Conservation (phyloP, 2,797 vertebrate species). For the Cercopithecus hamlyni region DNA sequence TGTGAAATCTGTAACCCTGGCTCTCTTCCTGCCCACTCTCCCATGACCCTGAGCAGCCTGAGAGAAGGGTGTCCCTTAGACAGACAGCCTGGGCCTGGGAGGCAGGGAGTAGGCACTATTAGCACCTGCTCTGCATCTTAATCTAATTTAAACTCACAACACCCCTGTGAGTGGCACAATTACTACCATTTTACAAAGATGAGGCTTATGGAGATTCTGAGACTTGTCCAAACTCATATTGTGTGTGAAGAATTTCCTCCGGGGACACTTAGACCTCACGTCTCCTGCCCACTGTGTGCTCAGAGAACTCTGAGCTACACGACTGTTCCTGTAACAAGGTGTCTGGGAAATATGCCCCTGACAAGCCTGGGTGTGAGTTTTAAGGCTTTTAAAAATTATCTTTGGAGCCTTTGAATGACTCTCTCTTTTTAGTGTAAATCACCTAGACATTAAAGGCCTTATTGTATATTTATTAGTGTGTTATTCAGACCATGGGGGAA, state of each 20-base stretch:
- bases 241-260: neutral
- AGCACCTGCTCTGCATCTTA: neutral
- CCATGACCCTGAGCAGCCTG: neutral
- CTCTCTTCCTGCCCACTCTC: neutral
- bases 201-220: neutral
- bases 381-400: conserved; percentile 70
- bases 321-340: neutral
- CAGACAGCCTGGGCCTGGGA: too few species aligned
- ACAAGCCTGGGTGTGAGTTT: conserved; percentile 51
- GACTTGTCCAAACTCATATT: neutral
- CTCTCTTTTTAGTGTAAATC: conserved; percentile 79
- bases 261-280: neutral
- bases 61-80: neutral
- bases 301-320: neutral
- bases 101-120: neutral
- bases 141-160: neutral
- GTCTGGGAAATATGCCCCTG: conserved; percentile 8
- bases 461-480: conserved; percentile 76
- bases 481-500: conserved; percentile 63
- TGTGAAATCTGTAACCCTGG: neutral
- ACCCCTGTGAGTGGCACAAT: rapidly evolving
- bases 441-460: conserved; percentile 78
- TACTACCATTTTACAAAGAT: neutral
- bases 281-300: neutral
- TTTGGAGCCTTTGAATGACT: conserved; percentile 67